Base-by-base conservation (phyloP, 2,113 vertebrate genomes). In the Brachypteracias leptosomus region DNA sequence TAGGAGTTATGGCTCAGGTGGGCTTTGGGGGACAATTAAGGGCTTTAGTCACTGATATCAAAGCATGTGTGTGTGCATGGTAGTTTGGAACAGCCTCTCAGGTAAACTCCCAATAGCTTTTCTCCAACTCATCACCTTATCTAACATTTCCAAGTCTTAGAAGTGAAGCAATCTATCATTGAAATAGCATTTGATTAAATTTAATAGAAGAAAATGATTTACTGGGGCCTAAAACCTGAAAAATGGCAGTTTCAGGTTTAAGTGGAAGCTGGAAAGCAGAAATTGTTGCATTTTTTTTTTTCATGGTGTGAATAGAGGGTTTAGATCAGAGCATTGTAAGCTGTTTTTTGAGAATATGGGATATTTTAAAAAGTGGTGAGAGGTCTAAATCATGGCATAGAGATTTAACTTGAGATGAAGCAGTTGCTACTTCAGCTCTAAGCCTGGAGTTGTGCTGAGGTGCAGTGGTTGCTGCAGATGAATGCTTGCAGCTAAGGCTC, bases 81-180 rank as follows among this genome's bases (percentile, higher is more conserved):
- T 90, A 42, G 85, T 94, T 94, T 93, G 96, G 92, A 97, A 93
- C 92, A 95, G 88, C 85, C 82, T 93, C 93, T 97, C 91, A 94
- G 93, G 96, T 96, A 89, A 93, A 96, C 61, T 93, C 92, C 65
- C 52, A 4, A 5, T 74, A 90, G 85, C 79, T 93, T 95, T 96
- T 55, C 79, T 86, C 57, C 14, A 51, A 57, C 57, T 96, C 38
- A 83, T 95, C 75, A 93, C 92, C 88, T 88, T 91, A 80, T 42
- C 67, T 70, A 62, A 55, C 72, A n/a, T 85, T 91, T 91, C 63
- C 38, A 74, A 59, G 52, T 55, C 65, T 92, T 78, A 84, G 61
- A 92, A 92, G 71, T 57, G 57, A 70, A 72, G 70, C 28, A 65
- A 16, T 72, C 80, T 84, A 26, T 80, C 20, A 7, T 5, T 75